A percentile compares a stretch with the other conserved stretches of the same genome.
phyloP scores from a whole-genome alignment of 1,140 invertebrate species.

The Drosophila nigrodunni region DNA sequence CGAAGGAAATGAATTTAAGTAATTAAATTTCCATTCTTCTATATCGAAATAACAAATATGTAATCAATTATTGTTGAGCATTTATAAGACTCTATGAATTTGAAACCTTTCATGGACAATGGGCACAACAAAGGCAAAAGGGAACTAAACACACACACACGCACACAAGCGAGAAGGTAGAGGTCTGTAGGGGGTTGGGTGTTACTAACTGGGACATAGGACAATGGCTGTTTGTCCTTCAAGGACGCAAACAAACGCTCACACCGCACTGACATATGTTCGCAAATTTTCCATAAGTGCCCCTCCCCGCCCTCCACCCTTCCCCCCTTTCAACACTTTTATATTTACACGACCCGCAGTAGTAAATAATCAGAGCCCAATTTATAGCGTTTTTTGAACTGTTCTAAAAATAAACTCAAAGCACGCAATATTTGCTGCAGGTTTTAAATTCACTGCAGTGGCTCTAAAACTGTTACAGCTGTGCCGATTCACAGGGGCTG shows the following conservation, averaged over 20 bases:
- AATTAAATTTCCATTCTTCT: no score
- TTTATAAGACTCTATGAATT: no score
- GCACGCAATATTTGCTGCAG: slow-evolving; percentile 19
- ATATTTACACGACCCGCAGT: background rate
- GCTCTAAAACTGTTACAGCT: slow-evolving; percentile 21
- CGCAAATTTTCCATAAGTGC: slow-evolving; percentile 49
- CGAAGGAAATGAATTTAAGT: no score
- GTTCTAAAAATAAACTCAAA: slow-evolving; percentile 30
- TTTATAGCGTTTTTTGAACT: slow-evolving; percentile 20
- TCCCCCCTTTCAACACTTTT: background rate
- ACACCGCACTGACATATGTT: slow-evolving; percentile 32
- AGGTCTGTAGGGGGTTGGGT: background rate
- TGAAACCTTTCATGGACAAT: no score
- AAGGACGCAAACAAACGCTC: slow-evolving; percentile 46
- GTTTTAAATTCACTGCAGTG: slow-evolving; percentile 10
- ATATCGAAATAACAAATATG: no score
- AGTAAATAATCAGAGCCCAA: background rate
- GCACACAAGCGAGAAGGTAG: no score
- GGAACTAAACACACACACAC: no score
- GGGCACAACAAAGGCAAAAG: no score
- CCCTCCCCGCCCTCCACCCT: no score
- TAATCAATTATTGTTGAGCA: no score
- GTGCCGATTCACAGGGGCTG: background rate
- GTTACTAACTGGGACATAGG: slow-evolving; percentile 40
- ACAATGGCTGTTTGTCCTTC: slow-evolving; percentile 46